Percentiles rank a stretch among this genome's conserved stretches.
phyloP scores from a whole-genome alignment of 37 sponge, comb jelly and placozoan species.

The Agelas oroides region DNA sequence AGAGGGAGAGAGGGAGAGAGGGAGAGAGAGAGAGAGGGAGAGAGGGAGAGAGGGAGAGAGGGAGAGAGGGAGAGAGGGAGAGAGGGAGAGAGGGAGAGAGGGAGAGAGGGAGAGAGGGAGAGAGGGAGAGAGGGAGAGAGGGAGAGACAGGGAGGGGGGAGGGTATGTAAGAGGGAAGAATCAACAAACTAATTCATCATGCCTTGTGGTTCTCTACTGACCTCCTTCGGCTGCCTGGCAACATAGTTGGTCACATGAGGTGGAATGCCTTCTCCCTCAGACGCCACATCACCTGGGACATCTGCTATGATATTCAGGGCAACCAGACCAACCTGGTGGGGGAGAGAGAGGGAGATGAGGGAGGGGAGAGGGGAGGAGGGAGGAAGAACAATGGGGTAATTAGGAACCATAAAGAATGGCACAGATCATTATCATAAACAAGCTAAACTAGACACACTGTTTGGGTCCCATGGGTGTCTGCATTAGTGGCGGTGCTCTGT shows the following conservation, averaged over 20 bases:
- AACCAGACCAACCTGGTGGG: constrained; percentile 75
- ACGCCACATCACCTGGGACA: background rate
- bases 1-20: background rate
- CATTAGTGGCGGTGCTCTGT: too few relatives aligned
- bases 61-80: background rate
- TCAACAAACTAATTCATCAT: too few relatives aligned
- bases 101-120: background rate
- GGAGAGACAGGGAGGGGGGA: background rate
- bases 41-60: background rate
- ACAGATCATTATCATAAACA: too few relatives aligned
- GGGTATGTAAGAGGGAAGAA: background rate
- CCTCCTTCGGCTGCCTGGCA: background rate
- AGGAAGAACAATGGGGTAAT: too few relatives aligned
- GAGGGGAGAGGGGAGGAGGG: background rate
- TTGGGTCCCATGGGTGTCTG: too few relatives aligned
- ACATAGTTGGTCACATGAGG: constrained; percentile 5
- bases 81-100: too few relatives aligned
- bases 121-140: background rate
- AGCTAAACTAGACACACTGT: too few relatives aligned
- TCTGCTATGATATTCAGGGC: constrained; percentile 84
- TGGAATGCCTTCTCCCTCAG: background rate
- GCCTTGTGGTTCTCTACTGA: too few relatives aligned
- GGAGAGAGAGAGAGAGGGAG: background rate
- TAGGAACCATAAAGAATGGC: too few relatives aligned
- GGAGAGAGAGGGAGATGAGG: background rate